phyloP scores from a whole-genome alignment of 2,113 vertebrate genomes.

The Anolis carolinensis region DNA sequence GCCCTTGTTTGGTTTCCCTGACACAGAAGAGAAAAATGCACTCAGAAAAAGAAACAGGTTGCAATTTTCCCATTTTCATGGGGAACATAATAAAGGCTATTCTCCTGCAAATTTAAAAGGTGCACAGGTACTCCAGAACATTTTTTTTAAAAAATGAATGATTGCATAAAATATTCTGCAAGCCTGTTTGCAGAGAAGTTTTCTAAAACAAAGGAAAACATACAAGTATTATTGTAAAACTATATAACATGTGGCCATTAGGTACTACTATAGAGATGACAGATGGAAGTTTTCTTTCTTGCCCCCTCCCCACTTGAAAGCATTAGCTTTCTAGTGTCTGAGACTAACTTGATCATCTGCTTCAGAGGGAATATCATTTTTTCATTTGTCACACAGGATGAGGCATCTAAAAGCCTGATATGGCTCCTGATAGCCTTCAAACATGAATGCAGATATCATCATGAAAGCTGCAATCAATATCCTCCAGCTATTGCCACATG shows the following conservation, averaged over 20 bases:
- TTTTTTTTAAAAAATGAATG: neutral
- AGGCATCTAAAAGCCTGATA: conserved; percentile 8
- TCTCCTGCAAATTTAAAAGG: conserved; percentile 40
- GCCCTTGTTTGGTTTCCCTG: too few relatives aligned
- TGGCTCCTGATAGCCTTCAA: conserved; percentile 8
- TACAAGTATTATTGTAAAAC: neutral
- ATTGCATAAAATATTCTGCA: neutral
- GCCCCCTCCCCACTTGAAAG: neutral
- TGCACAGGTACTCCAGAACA: conserved; percentile 28
- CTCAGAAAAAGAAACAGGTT: conserved; percentile 28
- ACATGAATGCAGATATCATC: neutral
- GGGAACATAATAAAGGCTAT: conserved; percentile 40
- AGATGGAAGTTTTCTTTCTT: neutral
- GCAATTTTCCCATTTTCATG: conserved; percentile 36
- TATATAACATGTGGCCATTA: neutral
- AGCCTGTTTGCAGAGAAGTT: neutral
- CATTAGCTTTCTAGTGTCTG: neutral
- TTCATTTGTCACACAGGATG: neutral
- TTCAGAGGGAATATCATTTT: neutral
- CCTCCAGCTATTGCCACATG: neutral
- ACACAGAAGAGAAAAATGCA: neutral
- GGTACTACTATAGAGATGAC: accelerated
- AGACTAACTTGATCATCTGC: neutral
- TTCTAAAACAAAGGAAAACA: neutral
- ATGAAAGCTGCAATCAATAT: neutral